These are phyloP conservation scores for Sebastes nivosus DNA, from an alignment of 2,797 vertebrate species.

Conservation along the genomic window DNA sequence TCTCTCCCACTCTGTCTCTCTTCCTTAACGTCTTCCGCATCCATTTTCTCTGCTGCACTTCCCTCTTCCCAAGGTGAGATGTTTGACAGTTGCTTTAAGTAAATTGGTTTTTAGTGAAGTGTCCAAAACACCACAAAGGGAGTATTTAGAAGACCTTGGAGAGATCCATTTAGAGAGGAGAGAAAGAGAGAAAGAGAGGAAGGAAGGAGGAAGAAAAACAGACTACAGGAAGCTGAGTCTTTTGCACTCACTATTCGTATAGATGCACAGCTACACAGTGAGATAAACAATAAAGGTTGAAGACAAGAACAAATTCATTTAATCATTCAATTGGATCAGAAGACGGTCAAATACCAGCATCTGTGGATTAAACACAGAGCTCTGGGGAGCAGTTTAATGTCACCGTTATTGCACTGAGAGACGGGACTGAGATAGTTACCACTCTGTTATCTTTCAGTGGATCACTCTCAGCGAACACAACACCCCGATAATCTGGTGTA, in stretches of 20 bases:
- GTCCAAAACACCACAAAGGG: conserved; percentile 44
- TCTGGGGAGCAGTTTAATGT: neutral
- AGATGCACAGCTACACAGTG: neutral
- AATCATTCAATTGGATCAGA: neutral
- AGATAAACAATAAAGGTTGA: neutral
- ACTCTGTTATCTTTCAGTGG: neutral
- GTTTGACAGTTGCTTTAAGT: conserved; percentile 56
- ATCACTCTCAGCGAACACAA: neutral
- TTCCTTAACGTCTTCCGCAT: conserved; percentile 5
- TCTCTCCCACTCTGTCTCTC: neutral
- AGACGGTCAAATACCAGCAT: no score
- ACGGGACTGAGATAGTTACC: neutral
- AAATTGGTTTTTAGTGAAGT: conserved; percentile 52
- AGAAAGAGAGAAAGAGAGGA: neutral
- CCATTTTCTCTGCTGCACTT: neutral
- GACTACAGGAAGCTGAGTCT: neutral
- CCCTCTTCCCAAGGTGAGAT: conserved; percentile 46
- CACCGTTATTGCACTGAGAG: neutral
- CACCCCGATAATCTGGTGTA: neutral
- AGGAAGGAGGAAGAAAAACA: neutral
- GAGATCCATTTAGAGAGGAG: conserved; percentile 18
- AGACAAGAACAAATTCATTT: neutral
- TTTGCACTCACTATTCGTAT: no score
- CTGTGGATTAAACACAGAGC: neutral
- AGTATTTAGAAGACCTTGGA: conserved; percentile 52